Conservation (phyloP, 2,113 vertebrate species). For the Riparia riparia region DNA sequence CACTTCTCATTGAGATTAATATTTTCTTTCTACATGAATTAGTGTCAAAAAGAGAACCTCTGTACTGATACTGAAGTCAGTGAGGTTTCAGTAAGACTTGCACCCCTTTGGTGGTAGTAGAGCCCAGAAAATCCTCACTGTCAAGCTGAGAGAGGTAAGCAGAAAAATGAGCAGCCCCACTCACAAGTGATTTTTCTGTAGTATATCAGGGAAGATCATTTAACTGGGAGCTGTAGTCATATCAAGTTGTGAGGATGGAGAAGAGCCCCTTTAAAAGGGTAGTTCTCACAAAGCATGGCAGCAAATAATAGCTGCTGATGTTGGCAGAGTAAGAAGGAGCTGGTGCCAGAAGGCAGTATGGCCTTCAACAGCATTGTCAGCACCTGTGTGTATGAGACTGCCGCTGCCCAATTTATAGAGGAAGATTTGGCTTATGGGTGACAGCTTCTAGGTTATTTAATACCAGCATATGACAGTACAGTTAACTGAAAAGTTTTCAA, state of each 20-base stretch:
- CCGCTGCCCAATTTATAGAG: neutral
- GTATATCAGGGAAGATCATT: neutral
- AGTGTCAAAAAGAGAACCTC: neutral
- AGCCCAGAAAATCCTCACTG: neutral
- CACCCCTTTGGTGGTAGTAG: neutral
- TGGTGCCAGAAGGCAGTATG: neutral
- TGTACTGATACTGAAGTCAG: neutral
- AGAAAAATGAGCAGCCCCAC: accelerated
- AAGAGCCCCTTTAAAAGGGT: neutral
- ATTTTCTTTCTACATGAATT: neutral
- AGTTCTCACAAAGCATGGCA: neutral
- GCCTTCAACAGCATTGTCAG: neutral
- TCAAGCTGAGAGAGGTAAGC: neutral
- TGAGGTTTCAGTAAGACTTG: neutral
- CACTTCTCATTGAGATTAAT: neutral
- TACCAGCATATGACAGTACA: neutral
- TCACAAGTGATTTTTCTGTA: neutral
- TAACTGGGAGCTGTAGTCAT: neutral
- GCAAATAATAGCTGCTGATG: neutral
- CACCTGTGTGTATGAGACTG: neutral
- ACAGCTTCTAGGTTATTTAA: neutral
- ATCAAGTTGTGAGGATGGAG: neutral
- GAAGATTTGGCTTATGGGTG: neutral
- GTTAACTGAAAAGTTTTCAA: neutral
- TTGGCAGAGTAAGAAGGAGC: neutral